Conservation (phyloP, 2,888 invertebrate species). For the Tenthredo livida region DNA sequence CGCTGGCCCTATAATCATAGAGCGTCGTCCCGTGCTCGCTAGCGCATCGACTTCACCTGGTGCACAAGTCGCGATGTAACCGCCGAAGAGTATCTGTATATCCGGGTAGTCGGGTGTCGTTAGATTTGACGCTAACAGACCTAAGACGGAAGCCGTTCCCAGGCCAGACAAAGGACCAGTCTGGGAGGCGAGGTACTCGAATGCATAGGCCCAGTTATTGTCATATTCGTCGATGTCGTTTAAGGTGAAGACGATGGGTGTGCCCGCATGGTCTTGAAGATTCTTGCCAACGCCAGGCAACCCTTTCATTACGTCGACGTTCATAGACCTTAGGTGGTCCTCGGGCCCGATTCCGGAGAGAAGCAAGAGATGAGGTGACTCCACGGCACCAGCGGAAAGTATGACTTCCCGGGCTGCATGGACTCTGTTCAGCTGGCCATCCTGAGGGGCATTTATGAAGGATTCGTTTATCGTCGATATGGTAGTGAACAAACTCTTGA, state of each 20-base stretch:
- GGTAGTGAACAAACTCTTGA: neutral
- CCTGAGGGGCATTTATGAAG: conserved; percentile 57
- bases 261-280: conserved; percentile 85
- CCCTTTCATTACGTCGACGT: conserved; percentile 81
- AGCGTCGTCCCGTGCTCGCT: conserved; percentile 70
- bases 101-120: conserved; percentile 83
- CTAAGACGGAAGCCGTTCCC: conserved; percentile 77
- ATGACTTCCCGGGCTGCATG: conserved; percentile 78
- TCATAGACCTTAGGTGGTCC: conserved; percentile 80
- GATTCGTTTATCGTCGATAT: neutral
- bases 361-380: conserved; percentile 84
- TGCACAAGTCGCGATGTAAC: conserved; percentile 82
- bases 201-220: conserved; percentile 82
- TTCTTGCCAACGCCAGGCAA: conserved; percentile 86
- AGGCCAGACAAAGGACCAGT: conserved; percentile 83
- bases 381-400: conserved; percentile 83
- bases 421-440: conserved; percentile 58
- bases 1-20: conserved; percentile 72
- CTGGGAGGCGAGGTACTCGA: conserved; percentile 82
- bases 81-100: conserved; percentile 84
- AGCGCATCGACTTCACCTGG: conserved; percentile 78
- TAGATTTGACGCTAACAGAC: conserved; percentile 80
- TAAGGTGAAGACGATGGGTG: conserved; percentile 80
- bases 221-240: conserved; percentile 79
- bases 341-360: conserved; percentile 85